phyloP scores from a whole-genome alignment of 64 coral and sea anemone species.

The Montipora sp. region DNA sequence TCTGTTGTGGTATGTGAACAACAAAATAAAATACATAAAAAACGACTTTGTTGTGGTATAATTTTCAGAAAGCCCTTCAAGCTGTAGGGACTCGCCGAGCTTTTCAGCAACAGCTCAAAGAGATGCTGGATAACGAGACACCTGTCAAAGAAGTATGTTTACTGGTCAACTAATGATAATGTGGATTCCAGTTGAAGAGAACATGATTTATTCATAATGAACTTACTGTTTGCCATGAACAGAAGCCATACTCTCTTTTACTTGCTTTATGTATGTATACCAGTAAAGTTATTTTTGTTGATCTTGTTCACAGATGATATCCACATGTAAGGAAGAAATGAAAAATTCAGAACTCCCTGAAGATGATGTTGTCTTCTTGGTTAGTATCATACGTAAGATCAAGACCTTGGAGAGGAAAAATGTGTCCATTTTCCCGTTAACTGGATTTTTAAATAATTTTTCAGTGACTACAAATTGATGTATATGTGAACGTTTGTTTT shows the following conservation, averaged over 20 bases:
- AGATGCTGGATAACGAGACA: slow-evolving; percentile 86
- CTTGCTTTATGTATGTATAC: too few species aligned
- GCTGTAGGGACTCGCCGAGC: slow-evolving; percentile 68
- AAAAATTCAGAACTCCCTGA: slow-evolving; percentile 75
- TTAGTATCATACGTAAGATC: slow-evolving; percentile 4
- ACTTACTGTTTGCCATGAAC: too few species aligned
- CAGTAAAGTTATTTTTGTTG: not conserved
- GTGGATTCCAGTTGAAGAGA: too few species aligned
- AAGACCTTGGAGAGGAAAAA: too few species aligned
- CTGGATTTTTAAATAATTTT: too few species aligned
- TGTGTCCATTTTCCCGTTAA: too few species aligned
- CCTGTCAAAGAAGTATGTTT: slow-evolving; percentile 92
- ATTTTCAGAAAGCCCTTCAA: slow-evolving; percentile 83
- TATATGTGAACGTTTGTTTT: not conserved
- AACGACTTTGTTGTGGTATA: not conserved
- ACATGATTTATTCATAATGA: too few species aligned
- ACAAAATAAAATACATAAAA: too few species aligned
- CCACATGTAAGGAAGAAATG: slow-evolving; percentile 82
- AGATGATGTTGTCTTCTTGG: slow-evolving; percentile 83
- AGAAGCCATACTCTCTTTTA: too few species aligned
- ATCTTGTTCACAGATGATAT: slow-evolving; percentile 67
- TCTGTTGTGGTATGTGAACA: too few species aligned
- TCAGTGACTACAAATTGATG: too few species aligned
- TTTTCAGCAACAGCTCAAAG: slow-evolving; percentile 81
- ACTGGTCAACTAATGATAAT: too few species aligned